phyloP scores from a whole-genome alignment of 2,113 vertebrate species.

The Agapornis roseicollis region DNA sequence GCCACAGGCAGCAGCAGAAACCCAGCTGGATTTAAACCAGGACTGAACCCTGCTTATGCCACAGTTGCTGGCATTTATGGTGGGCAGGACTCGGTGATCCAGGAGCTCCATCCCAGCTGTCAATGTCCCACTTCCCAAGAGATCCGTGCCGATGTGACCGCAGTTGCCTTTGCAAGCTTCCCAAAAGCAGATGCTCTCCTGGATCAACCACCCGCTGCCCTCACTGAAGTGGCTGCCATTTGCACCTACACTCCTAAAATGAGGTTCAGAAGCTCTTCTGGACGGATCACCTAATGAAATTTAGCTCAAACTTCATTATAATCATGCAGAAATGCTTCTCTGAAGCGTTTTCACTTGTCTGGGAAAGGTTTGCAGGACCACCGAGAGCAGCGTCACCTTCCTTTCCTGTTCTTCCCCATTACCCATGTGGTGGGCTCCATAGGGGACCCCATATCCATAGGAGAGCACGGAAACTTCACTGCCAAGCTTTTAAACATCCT shows the following conservation, averaged over 20 bases:
- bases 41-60: fast-evolving
- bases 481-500: not conserved
- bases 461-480: not conserved
- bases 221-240: fast-evolving
- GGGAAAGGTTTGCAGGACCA: not conserved
- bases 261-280: not conserved
- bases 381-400: not conserved
- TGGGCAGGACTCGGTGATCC: not conserved
- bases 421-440: fast-evolving
- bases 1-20: not conserved
- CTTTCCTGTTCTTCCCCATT: fast-evolving
- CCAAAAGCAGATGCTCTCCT: not conserved
- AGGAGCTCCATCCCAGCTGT: not conserved
- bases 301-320: not conserved
- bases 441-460: not conserved
- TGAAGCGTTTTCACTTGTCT: fast-evolving
- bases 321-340: not conserved
- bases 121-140: fast-evolving
- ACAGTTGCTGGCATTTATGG: fast-evolving
- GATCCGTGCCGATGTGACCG: fast-evolving
- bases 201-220: not conserved
- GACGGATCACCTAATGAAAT: not conserved
- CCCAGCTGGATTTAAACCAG: not conserved
- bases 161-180: fast-evolving
- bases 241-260: not conserved